Conservation (phyloP, 2,888 invertebrate species). For the Embidobia sp. region DNA sequence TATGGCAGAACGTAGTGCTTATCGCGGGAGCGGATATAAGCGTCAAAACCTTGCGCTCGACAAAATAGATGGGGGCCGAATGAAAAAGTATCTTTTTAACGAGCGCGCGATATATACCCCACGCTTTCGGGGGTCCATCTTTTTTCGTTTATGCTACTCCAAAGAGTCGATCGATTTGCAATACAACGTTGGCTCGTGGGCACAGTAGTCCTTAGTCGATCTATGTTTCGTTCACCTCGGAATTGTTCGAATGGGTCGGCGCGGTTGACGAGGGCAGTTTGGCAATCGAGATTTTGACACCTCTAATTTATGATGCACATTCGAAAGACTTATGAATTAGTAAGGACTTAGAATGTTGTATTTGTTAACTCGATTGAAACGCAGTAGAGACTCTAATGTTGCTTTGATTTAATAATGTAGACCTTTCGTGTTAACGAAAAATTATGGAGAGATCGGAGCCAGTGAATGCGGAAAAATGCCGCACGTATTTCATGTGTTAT, state of each 20-base stretch:
- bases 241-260: neutral
- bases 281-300: conserved; percentile 4
- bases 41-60: too few relatives aligned
- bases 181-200: conserved; percentile 15
- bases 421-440: conserved; percentile 12
- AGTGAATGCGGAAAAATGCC: neutral
- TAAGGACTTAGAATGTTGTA: conserved; percentile 11
- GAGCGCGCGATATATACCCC: conserved; percentile 62
- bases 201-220: conserved; percentile 32
- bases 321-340: conserved; percentile 19
- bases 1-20: conserved; percentile 63
- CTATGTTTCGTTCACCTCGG: conserved; percentile 5
- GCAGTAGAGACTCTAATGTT: conserved; percentile 13
- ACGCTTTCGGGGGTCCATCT: conserved; percentile 16
- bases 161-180: conserved; percentile 50
- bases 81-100: conserved; percentile 63
- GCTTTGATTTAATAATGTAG: conserved; percentile 25
- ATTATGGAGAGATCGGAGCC: too few relatives aligned
- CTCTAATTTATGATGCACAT: conserved; percentile 1
- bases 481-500: neutral
- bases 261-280: conserved; percentile 1
- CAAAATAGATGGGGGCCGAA: conserved; percentile 58
- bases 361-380: conserved; percentile 19
- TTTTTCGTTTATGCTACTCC: conserved; percentile 16
- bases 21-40: too few relatives aligned